Conservation (phyloP, 2,888 invertebrate genomes). For the Hemistola chrysoprasaria region DNA sequence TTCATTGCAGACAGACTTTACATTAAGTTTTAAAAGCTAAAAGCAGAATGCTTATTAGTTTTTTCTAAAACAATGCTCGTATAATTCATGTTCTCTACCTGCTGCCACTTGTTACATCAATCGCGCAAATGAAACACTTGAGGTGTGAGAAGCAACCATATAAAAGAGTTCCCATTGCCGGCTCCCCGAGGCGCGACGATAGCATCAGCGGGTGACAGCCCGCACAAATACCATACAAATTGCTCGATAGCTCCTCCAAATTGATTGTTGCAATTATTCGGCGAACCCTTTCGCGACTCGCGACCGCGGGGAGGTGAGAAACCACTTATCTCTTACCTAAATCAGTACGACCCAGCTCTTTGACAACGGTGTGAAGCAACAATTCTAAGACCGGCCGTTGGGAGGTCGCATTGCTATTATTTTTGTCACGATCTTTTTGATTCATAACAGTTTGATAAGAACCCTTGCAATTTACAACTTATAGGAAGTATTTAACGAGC, state of each 20-base stretch:
- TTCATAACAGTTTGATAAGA: slow-evolving; percentile 55
- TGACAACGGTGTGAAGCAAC: slow-evolving; percentile 73
- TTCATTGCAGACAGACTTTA: slow-evolving; percentile 11
- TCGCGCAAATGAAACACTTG: slow-evolving; percentile 43
- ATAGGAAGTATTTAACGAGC: slow-evolving; percentile 50
- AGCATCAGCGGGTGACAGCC: slow-evolving; percentile 79
- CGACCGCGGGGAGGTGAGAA: slow-evolving; percentile 79
- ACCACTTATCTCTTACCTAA: slow-evolving; percentile 69
- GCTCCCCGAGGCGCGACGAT: slow-evolving; percentile 71
- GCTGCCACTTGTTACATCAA: slow-evolving; percentile 27
- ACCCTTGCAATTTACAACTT: slow-evolving; percentile 52
- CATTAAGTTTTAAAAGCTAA: slow-evolving; percentile 8
- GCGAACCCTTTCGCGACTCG: slow-evolving; percentile 74
- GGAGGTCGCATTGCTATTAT: slow-evolving; percentile 67
- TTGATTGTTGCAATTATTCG: slow-evolving; percentile 82
- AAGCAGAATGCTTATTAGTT: too few relatives aligned
- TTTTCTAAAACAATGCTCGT: too few relatives aligned
- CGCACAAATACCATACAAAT: slow-evolving; percentile 82
- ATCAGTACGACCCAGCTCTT: slow-evolving; percentile 72
- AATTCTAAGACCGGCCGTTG: slow-evolving; percentile 46
- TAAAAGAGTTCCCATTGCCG: slow-evolving; percentile 67
- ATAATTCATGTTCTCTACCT: slow-evolving; percentile 3
- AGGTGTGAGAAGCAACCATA: slow-evolving; percentile 74
- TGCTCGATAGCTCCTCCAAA: slow-evolving; percentile 77
- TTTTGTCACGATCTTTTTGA: slow-evolving; percentile 63